Evolutionary conservation across 37 sponge, comb jelly and placozoan genomes (phyloP).

Genomic region (Halisarca cf. caerulea): DNA sequence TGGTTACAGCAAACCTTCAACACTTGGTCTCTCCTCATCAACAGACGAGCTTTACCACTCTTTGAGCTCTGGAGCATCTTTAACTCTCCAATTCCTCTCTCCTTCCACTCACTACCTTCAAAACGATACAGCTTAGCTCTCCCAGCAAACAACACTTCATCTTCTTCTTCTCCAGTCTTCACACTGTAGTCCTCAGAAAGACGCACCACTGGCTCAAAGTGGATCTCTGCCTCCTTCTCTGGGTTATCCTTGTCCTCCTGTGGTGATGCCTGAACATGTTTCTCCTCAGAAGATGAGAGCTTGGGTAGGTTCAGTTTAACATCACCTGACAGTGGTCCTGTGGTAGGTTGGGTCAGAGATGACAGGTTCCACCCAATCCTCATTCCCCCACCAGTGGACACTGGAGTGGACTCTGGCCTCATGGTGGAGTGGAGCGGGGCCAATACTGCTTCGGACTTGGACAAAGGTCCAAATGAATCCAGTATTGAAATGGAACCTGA

Average conservation of each 20-base stretch:
- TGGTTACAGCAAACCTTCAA: slow-evolving; percentile 95
- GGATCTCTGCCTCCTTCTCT: slow-evolving; percentile 76
- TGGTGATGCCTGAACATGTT: too few relatives aligned
- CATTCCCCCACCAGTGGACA: background rate
- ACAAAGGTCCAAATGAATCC: too few relatives aligned
- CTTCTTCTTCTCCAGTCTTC: slow-evolving; percentile 66
- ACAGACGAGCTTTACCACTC: slow-evolving; percentile 62
- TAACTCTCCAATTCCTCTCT: slow-evolving; percentile 70
- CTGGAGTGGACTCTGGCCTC: background rate
- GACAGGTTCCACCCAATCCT: background rate
- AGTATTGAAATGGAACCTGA: too few relatives aligned
- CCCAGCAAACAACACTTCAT: slow-evolving; percentile 44
- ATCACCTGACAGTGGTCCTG: background rate
- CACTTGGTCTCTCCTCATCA: slow-evolving; percentile 92
- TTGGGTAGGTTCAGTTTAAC: slow-evolving; percentile 1
- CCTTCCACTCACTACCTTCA: slow-evolving; percentile 60
- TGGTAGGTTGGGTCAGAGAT: background rate
- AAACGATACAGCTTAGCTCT: slow-evolving; percentile 64
- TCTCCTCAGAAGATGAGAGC: background rate
- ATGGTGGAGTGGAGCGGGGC: background rate
- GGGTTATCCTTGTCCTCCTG: slow-evolving; percentile 28
- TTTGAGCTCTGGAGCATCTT: slow-evolving; percentile 72
- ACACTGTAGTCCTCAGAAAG: slow-evolving; percentile 57
- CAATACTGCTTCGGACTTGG: too few relatives aligned
- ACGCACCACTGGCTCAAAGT: slow-evolving; percentile 80